Percentiles rank a stretch among this genome's conserved stretches.
These are phyloP conservation scores for Archocentrus centrarchus DNA, from an alignment of 2,113 vertebrate species.

Conservation along the genomic window DNA sequence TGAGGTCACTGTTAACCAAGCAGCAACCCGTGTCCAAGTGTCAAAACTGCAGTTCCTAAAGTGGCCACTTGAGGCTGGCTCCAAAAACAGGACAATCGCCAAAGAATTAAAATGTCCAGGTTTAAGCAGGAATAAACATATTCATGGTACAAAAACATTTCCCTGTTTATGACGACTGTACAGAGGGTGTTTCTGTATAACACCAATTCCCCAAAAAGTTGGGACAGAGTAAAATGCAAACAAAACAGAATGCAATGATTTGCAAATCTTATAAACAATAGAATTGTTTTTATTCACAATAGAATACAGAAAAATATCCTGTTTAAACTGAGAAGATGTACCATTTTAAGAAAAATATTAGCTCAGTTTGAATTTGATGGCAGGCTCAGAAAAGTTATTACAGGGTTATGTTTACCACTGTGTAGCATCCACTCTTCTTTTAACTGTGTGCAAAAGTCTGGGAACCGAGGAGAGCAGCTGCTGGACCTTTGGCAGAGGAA, in stretches of 20 bases:
- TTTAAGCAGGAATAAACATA: not conserved
- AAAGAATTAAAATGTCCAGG: not conserved
- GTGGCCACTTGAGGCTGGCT: not conserved
- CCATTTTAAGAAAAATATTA: too few relatives aligned
- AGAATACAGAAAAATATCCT: not conserved
- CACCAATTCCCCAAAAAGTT: not conserved
- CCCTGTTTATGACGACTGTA: not conserved
- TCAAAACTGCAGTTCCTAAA: not conserved
- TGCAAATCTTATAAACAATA: not conserved
- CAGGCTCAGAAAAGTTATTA: too few relatives aligned
- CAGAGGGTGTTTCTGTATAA: fast-evolving
- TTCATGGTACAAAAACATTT: not conserved
- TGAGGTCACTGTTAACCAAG: not conserved
- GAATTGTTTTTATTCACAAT: not conserved
- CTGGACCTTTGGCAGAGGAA: too few relatives aligned
- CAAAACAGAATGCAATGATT: not conserved
- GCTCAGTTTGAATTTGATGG: too few relatives aligned
- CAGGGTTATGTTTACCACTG: too few relatives aligned
- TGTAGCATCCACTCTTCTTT: too few relatives aligned
- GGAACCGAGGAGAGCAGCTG: too few relatives aligned
- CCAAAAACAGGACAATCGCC: not conserved
- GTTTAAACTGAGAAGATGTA: not conserved
- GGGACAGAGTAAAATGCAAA: too few relatives aligned
- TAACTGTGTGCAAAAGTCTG: too few relatives aligned
- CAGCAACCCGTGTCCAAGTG: not conserved